Percentiles rank a stretch among this genome's conserved stretches.
These are phyloP conservation scores for Dendrolimus punctatus DNA, from an alignment of 1,140 invertebrate genomes.

Conservation along the genomic window DNA sequence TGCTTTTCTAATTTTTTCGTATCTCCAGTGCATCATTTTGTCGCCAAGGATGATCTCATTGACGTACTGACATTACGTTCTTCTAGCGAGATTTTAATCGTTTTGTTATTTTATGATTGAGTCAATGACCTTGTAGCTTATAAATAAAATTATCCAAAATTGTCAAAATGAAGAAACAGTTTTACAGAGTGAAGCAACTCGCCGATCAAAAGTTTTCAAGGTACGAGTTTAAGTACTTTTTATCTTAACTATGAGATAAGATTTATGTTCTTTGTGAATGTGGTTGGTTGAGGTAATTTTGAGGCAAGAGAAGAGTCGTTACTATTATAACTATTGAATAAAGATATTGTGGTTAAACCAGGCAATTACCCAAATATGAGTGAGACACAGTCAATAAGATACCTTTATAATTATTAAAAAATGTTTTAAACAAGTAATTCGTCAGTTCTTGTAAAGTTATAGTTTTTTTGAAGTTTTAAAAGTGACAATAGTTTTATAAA, in stretches of 20 bases:
- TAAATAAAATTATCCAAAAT: constrained; percentile 39
- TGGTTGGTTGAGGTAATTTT: too few relatives aligned
- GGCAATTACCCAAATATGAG: too few relatives aligned
- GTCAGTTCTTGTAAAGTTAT: too few relatives aligned
- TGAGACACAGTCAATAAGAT: too few relatives aligned
- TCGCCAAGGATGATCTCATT: constrained; percentile 67
- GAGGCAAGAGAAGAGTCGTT: too few relatives aligned
- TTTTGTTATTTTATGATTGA: constrained; percentile 61
- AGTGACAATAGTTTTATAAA: too few relatives aligned
- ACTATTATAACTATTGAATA: too few relatives aligned
- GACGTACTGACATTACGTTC: constrained; percentile 64
- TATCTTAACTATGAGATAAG: constrained; percentile 58
- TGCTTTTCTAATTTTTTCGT: constrained; percentile 19
- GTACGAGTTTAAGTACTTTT: constrained; percentile 66
- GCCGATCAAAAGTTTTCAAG: constrained; percentile 91
- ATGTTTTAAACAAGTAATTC: too few relatives aligned
- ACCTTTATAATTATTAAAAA: too few relatives aligned
- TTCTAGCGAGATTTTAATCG: constrained; percentile 59
- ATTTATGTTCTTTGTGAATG: constrained; percentile 23
- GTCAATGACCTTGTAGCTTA: constrained; percentile 64
- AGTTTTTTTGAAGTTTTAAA: too few relatives aligned
- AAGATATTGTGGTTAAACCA: too few relatives aligned
- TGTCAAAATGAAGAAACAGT: constrained; percentile 86
- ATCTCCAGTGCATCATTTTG: constrained; percentile 25
- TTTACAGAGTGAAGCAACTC: constrained; percentile 89